phyloP scores from a whole-genome alignment of 2,888 invertebrate genomes.

The Cremastobaeus sp. region DNA sequence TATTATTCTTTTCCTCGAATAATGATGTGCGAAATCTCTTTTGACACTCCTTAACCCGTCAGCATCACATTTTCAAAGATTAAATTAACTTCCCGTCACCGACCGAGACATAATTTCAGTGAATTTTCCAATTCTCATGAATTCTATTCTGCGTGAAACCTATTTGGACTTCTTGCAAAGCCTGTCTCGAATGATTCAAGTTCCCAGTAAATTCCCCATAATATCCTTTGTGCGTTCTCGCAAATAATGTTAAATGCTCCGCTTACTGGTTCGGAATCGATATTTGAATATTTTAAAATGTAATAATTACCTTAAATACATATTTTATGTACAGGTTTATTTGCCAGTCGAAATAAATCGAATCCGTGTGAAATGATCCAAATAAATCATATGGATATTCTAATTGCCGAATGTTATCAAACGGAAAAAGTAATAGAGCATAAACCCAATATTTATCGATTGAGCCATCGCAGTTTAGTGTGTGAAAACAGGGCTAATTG shows the following conservation, averaged over 20 bases:
- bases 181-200: conserved; percentile 16
- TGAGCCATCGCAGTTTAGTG: too few relatives aligned
- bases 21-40: conserved; percentile 15
- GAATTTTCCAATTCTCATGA: conserved; percentile 24
- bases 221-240: neutral
- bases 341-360: too few relatives aligned
- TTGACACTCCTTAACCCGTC: conserved; percentile 22
- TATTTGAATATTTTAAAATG: too few relatives aligned
- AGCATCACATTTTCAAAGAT: conserved; percentile 26
- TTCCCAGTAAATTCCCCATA: conserved; percentile 18
- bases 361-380: too few relatives aligned
- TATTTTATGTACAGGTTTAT: too few relatives aligned
- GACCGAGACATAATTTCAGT: conserved; percentile 10
- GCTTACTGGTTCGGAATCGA: conserved; percentile 4
- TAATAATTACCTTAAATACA: too few relatives aligned
- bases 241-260: neutral
- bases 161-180: conserved; percentile 13
- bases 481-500: too few relatives aligned
- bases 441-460: too few relatives aligned
- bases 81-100: conserved; percentile 27
- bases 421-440: too few relatives aligned
- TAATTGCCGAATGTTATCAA: too few relatives aligned
- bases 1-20: conserved; percentile 7
- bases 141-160: conserved; percentile 23
- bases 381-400: too few relatives aligned